Base-by-base conservation (phyloP, 35 echinoderm and acorn worm genomes). In the Acanthaster planci region DNA sequence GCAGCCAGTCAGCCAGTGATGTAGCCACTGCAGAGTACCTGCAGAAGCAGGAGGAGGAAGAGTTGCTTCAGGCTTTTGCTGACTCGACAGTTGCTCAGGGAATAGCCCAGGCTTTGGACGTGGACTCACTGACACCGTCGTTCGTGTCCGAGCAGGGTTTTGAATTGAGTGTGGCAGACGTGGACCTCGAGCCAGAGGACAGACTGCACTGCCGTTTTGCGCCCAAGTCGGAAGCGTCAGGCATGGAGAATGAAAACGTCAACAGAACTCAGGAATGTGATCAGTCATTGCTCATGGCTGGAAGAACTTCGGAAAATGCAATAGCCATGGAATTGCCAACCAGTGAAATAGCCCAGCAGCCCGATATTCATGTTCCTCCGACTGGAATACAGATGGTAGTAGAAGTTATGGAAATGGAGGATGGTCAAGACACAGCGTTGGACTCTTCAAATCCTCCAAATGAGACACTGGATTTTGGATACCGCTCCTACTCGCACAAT, bases 401-500 rank as follows among this genome's bases (percentile, higher is more conserved):
- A 42, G 95, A 93, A 85, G 90, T 97, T 16, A 60, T 85, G 78
- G 95, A 97, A 64, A 87, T 89, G 23, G 83, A 88, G 31, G 87
- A 97, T 58, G 92, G 81, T 21, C 47, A 60, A 37, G 82, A 88
- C 21, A 79, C 84, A 30, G 78, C 81, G 8, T 47, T 90, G 29
- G 76, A 82, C 27, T 78, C 82, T 22, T 47, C 83, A 14, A 81
- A 86, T 35, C 77, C 84, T 42, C 58, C 81, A 0, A 34, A 75
- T 67, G 80, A 94, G 19, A 39, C 78, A 50, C 84, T 84, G 37
- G 92, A 89, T 23, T 99, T 89, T 87, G 96, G 96, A 38, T 99
- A 94, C 59, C 80, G 78, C 50, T 94, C 96, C 18, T 99, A 99
- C 76, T 92, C 96, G 8, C 96, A 99, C 57, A 99, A 94, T 84